phyloP scores from a whole-genome alignment of 2,888 invertebrate species.

The Diarsia dahlii region DNA sequence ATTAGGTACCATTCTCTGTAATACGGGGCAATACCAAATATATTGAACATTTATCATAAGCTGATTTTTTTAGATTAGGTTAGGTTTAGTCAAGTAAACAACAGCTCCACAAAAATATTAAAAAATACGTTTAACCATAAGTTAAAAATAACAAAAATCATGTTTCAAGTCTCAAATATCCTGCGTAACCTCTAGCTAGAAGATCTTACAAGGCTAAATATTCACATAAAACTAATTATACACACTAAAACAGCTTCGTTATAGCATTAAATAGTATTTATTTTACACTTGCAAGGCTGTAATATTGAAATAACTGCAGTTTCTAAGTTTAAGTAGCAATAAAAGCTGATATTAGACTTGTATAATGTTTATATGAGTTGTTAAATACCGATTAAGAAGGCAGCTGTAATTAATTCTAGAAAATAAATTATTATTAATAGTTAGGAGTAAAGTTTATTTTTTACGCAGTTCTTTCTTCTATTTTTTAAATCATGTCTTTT shows the following conservation, averaged over 20 bases:
- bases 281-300: slow-evolving; percentile 57
- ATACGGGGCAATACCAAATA: not conserved
- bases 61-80: too few species aligned
- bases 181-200: not conserved
- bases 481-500: too few species aligned
- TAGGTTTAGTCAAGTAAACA: too few species aligned
- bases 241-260: slow-evolving; percentile 33
- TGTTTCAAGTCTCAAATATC: slow-evolving; percentile 5
- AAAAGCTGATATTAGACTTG: slow-evolving; percentile 38
- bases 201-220: slow-evolving; percentile 3
- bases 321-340: slow-evolving; percentile 53
- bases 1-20: not conserved
- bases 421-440: slow-evolving; percentile 21
- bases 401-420: slow-evolving; percentile 20
- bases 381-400: slow-evolving; percentile 53
- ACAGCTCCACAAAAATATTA: too few species aligned
- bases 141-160: too few species aligned
- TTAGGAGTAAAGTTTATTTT: not conserved
- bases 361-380: slow-evolving; percentile 41
- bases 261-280: slow-evolving; percentile 51
- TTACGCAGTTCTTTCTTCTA: too few species aligned
- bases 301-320: slow-evolving; percentile 53
- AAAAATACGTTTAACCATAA: too few species aligned
- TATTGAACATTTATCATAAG: not conserved
- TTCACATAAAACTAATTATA: slow-evolving; percentile 57